These are phyloP conservation scores for Dromaius novaehollandiae DNA, from an alignment of 2,113 vertebrate genomes.

Conservation along the genomic window DNA sequence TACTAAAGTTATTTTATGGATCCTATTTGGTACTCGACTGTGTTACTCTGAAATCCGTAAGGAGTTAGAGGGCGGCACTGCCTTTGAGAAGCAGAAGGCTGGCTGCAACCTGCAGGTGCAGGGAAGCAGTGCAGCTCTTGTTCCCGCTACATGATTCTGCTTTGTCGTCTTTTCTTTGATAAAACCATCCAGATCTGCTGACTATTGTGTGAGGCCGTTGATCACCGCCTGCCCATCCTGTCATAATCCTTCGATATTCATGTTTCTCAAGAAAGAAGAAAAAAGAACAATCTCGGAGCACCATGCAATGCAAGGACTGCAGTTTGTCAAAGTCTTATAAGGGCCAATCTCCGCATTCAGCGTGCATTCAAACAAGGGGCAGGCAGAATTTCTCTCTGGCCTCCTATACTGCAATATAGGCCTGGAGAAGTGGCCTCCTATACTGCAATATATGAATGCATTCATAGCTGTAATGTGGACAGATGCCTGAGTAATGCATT, in stretches of 20 bases:
- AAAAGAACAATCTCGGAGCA: neutral
- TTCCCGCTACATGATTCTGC: neutral
- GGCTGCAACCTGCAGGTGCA: neutral
- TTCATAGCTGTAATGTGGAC: neutral
- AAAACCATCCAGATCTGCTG: neutral
- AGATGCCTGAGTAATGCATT: neutral
- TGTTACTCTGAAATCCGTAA: neutral
- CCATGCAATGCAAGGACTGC: neutral
- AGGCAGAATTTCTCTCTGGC: neutral
- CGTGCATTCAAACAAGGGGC: accelerated
- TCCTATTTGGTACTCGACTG: neutral
- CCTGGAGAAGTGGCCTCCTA: neutral
- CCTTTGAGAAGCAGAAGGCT: neutral
- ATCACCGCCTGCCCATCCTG: neutral
- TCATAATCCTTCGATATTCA: neutral
- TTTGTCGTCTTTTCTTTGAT: neutral
- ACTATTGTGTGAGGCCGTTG: neutral
- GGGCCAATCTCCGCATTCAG: neutral
- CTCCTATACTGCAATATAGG: neutral
- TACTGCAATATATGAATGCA: neutral
- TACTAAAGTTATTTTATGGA: neutral
- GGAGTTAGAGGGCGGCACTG: accelerated
- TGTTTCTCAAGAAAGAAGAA: neutral
- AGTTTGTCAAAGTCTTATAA: neutral
- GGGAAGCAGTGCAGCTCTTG: neutral